Evolutionary conservation across 2,113 vertebrate species (phyloP).

Genomic region (Calidris pygmaea): DNA sequence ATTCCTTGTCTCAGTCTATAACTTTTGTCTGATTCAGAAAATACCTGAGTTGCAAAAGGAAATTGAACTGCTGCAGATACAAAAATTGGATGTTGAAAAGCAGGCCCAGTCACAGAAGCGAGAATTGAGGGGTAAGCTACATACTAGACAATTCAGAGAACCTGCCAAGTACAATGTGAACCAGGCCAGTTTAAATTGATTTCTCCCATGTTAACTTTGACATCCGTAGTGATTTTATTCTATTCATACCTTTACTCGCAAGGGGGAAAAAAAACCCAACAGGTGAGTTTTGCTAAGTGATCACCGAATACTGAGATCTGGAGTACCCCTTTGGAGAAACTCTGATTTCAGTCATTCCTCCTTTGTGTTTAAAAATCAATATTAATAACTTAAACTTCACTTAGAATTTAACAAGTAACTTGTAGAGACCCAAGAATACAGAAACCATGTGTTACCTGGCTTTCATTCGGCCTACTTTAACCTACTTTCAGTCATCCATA

Average conservation of each 20-base stretch:
- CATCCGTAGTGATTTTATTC: not conserved
- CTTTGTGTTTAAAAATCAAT: not conserved
- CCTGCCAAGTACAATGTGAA: not conserved
- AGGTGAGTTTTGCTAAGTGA: not conserved
- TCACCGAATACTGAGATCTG: not conserved
- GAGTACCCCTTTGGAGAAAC: not conserved
- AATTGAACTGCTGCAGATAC: conserved; percentile 84
- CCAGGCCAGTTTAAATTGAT: not conserved
- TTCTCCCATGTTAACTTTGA: not conserved
- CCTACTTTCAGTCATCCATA: not conserved
- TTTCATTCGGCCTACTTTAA: not conserved
- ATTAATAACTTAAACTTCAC: not conserved
- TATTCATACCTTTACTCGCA: not conserved
- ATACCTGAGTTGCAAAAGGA: conserved; percentile 90
- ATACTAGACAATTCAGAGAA: not conserved
- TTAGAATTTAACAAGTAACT: not conserved
- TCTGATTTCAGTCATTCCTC: not conserved
- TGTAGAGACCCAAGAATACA: not conserved
- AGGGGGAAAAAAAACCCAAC: not conserved
- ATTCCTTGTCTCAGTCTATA: not conserved
- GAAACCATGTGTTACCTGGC: not conserved
- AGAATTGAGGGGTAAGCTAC: conserved; percentile 84
- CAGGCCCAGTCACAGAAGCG: conserved; percentile 83
- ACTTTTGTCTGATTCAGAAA: conserved; percentile 64
- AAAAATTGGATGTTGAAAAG: conserved; percentile 83